phyloP scores from a whole-genome alignment of 2,797 vertebrate species.

The Tapera naevia region DNA sequence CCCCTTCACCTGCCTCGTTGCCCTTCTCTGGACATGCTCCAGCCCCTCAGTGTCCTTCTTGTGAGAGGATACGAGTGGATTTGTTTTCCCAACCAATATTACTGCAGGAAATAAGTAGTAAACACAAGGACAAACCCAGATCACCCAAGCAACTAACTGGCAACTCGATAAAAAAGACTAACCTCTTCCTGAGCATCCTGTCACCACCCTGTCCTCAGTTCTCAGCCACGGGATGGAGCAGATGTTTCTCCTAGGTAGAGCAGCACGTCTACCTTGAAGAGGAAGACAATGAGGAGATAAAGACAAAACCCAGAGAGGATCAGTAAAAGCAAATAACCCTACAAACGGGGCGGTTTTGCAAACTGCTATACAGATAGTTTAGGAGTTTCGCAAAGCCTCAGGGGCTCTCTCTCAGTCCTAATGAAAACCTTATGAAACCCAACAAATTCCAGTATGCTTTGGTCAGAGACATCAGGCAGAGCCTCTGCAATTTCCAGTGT shows the following conservation, averaged over 20 bases:
- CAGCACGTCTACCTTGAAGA: not conserved
- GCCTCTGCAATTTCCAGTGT: not conserved
- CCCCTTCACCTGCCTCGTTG: too few relatives aligned
- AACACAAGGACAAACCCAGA: not conserved
- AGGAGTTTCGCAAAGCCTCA: slow-evolving; percentile 24
- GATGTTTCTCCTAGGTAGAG: not conserved
- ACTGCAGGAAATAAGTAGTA: not conserved
- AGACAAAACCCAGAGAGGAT: not conserved
- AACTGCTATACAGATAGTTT: accelerated
- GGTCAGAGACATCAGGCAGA: slow-evolving; percentile 14
- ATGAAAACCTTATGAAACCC: slow-evolving; percentile 44
- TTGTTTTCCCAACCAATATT: not conserved
- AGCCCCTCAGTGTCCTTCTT: too few relatives aligned
- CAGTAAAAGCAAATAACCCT: not conserved
- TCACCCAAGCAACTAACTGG: not conserved
- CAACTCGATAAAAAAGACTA: not conserved
- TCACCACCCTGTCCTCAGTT: not conserved
- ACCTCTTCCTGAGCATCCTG: not conserved
- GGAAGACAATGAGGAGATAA: not conserved
- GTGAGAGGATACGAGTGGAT: not conserved
- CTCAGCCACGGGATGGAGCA: accelerated
- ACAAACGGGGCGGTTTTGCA: not conserved
- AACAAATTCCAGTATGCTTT: slow-evolving; percentile 18
- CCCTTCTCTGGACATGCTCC: too few relatives aligned
- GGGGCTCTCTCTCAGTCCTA: not conserved